A percentile compares a stretch with the other conserved stretches of the same genome.
These are phyloP conservation scores for Nipponia nippon DNA, from an alignment of 2,113 vertebrate genomes.

Conservation along the genomic window DNA sequence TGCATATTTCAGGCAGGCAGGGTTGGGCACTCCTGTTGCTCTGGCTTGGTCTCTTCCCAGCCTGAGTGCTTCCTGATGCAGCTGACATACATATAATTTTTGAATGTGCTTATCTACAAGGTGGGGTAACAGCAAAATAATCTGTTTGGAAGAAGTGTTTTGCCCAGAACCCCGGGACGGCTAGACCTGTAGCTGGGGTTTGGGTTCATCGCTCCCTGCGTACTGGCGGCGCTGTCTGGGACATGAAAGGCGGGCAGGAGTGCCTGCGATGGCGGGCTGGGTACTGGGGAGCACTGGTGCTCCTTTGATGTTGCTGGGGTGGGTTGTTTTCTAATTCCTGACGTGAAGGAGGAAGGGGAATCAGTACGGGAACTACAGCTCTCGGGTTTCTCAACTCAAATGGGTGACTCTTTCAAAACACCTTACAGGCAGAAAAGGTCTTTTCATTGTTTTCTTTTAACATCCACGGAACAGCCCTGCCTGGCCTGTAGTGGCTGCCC, in stretches of 20 bases:
- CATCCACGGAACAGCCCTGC: not conserved
- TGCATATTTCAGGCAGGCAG: not conserved
- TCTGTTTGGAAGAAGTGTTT: not conserved
- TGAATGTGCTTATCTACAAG: not conserved
- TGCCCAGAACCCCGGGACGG: not conserved
- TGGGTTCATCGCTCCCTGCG: accelerated
- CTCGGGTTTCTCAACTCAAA: not conserved
- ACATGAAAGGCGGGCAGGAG: not conserved
- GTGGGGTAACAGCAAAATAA: not conserved
- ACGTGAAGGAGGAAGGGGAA: not conserved
- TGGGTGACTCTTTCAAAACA: not conserved
- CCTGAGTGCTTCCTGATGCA: not conserved
- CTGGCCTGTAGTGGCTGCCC: not conserved
- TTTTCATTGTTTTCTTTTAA: not conserved
- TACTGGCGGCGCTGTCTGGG: not conserved
- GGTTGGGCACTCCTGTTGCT: not conserved
- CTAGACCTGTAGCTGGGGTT: not conserved
- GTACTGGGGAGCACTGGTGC: not conserved
- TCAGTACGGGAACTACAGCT: not conserved
- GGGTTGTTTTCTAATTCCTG: not conserved
- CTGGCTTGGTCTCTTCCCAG: not conserved
- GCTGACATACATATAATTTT: not conserved
- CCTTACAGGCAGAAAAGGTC: not conserved
- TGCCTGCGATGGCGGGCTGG: not conserved
- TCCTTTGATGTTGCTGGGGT: not conserved